Percentiles rank a stretch among this genome's conserved stretches.
Evolutionary conservation across 2,797 vertebrate genomes (phyloP).

Genomic region (Sebastiscus albofasciatus): DNA sequence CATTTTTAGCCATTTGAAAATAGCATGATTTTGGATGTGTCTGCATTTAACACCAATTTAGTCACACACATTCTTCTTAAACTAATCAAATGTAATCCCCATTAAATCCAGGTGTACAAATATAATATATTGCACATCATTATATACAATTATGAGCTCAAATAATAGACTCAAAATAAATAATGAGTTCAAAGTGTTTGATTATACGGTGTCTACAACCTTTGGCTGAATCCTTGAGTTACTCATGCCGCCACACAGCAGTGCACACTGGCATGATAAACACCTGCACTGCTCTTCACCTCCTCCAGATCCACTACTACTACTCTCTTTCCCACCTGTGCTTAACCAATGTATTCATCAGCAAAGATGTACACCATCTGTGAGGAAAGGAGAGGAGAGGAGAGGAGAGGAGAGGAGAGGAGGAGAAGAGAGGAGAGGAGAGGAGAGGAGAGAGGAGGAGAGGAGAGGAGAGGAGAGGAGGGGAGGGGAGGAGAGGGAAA

Average conservation of each 20-base stretch:
- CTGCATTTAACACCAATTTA: not conserved
- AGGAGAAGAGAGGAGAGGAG: not conserved
- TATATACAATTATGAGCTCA: not conserved
- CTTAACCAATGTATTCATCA: conserved; percentile 3
- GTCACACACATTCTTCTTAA: not conserved
- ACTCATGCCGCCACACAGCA: not conserved
- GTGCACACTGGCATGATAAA: not conserved
- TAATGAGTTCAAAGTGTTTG: not conserved
- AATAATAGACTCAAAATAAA: not conserved
- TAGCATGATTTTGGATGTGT: too few relatives aligned
- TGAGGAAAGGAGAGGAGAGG: not conserved
- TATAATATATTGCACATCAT: not conserved
- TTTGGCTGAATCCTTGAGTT: conserved; percentile 1
- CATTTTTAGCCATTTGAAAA: too few relatives aligned
- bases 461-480: not conserved
- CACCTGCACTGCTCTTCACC: not conserved
- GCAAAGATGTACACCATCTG: conserved; percentile 12
- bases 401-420: not conserved
- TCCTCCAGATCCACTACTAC: conserved; percentile 1
- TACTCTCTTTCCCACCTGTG: not conserved
- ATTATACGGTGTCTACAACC: not conserved
- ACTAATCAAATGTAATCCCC: not conserved
- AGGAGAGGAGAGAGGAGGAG: not conserved
- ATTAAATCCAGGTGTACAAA: not conserved
- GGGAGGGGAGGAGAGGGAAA: rapidly evolving